A percentile compares a stretch with the other conserved stretches of the same genome.
Evolutionary conservation across 2,113 vertebrate genomes (phyloP).

Genomic region (Oncorhynchus clarkii): DNA sequence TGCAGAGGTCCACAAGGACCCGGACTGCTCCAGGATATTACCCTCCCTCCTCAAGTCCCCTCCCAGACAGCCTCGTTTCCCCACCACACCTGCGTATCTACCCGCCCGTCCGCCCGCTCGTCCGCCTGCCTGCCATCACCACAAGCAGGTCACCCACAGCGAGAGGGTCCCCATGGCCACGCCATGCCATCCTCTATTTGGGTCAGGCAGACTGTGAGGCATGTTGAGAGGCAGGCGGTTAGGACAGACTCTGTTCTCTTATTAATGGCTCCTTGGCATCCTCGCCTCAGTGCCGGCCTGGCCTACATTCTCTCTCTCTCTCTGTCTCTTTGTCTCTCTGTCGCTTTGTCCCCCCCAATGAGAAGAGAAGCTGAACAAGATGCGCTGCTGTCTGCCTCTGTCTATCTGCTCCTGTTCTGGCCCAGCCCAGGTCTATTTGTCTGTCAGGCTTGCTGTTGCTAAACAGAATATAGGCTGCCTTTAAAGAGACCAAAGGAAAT

Average conservation of each 20-base stretch:
- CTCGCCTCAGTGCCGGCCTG: neutral
- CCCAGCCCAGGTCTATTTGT: neutral
- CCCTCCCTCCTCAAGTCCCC: neutral
- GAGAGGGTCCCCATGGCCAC: neutral
- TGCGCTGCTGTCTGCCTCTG: neutral
- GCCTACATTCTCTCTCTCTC: neutral
- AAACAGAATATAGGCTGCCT: too few species aligned
- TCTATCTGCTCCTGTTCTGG: neutral
- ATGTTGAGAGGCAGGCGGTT: neutral
- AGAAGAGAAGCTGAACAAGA: too few species aligned
- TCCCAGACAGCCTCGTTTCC: neutral
- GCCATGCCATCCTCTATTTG: neutral
- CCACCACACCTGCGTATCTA: neutral
- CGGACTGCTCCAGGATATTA: too few species aligned
- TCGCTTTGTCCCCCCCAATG: too few species aligned
- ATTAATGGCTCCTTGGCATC: too few species aligned
- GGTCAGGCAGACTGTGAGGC: neutral
- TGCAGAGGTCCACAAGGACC: too few species aligned
- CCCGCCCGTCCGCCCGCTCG: neutral
- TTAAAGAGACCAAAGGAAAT: too few species aligned
- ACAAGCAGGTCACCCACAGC: neutral
- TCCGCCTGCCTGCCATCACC: neutral
- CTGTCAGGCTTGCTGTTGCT: neutral
- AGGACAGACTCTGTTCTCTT: too few species aligned
- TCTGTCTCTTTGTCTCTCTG: too few species aligned